These are phyloP conservation scores for Ganaspis brasiliensis DNA, from an alignment of 2,888 invertebrate genomes.

Conservation along the genomic window DNA sequence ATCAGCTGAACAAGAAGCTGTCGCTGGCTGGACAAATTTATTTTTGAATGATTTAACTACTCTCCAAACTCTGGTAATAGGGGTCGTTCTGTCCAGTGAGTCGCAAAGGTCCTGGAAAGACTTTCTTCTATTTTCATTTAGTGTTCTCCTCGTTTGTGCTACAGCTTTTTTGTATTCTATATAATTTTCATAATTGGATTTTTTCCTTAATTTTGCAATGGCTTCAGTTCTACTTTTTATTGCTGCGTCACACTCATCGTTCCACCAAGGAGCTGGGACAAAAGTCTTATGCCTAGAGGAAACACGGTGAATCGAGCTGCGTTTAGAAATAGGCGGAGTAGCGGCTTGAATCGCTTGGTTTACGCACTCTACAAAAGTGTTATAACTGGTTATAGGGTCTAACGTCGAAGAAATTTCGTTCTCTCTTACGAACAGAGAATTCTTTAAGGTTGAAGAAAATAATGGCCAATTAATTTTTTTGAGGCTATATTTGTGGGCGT, in stretches of 20 bases:
- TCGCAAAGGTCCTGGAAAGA: background rate
- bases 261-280: background rate
- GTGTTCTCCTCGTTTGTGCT: background rate
- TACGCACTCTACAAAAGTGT: background rate
- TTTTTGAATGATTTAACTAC: too few relatives aligned
- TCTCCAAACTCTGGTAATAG: background rate
- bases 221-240: background rate
- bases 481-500: constrained; percentile 1
- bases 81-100: background rate
- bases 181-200: background rate
- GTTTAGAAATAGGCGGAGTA: too few relatives aligned
- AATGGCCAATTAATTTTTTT: background rate
- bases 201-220: background rate
- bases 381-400: background rate
- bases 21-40: too few relatives aligned
- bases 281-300: background rate
- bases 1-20: too few relatives aligned
- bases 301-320: too few relatives aligned
- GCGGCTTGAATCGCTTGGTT: background rate
- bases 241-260: background rate
- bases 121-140: background rate
- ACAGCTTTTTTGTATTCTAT: background rate
- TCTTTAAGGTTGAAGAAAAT: background rate
- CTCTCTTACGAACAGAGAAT: background rate
- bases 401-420: background rate